phyloP scores from a whole-genome alignment of 2,888 invertebrate genomes.

The Prosapia bicincta region DNA sequence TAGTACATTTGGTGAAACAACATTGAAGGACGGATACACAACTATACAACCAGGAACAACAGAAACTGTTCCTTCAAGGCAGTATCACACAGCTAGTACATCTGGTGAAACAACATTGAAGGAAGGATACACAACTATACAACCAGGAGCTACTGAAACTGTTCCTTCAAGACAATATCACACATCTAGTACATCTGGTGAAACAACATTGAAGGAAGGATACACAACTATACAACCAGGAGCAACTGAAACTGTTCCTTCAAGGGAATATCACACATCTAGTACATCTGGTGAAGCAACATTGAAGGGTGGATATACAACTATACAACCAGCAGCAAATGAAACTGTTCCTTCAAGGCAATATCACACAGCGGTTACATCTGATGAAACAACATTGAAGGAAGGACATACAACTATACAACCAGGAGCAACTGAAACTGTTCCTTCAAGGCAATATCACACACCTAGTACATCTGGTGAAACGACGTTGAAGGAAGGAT shows the following conservation, averaged over 20 bases:
- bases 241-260: background rate
- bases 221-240: background rate
- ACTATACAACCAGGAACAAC: conserved; percentile 11
- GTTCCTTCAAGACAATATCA: background rate
- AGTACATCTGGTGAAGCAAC: background rate
- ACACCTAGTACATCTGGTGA: no score
- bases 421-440: background rate
- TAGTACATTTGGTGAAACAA: conserved; percentile 6
- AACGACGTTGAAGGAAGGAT: no score
- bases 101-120: background rate
- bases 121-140: background rate
- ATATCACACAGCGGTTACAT: background rate
- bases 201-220: background rate
- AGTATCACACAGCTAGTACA: background rate
- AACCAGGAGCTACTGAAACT: background rate
- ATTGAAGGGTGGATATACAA: background rate
- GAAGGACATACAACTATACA: background rate
- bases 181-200: background rate
- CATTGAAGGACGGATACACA: background rate
- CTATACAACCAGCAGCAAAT: background rate
- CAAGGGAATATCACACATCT: background rate
- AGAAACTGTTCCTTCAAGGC: conserved; percentile 6
- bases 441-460: no score
- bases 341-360: background rate
- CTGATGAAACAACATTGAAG: no score